Conservation (phyloP, 2,113 vertebrate genomes). For the Seriola rivoliana region DNA sequence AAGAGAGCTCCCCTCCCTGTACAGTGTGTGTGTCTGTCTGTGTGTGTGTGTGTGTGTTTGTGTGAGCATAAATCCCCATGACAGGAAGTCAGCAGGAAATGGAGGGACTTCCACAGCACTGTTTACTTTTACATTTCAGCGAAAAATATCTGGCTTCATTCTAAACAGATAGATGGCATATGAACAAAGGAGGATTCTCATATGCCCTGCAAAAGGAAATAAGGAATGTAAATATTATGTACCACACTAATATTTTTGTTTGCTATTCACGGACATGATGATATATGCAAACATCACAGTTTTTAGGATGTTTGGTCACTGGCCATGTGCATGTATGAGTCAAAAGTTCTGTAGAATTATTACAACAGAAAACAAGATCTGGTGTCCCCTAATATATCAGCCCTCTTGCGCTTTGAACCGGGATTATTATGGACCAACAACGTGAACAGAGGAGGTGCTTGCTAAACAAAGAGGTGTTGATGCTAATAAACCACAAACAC, state of each 20-base stretch:
- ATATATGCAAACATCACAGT: constrained; percentile 38
- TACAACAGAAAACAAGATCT: not conserved
- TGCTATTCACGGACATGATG: constrained; percentile 24
- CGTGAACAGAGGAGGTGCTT: constrained; percentile 30
- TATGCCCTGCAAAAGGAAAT: constrained; percentile 52
- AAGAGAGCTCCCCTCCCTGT: constrained; percentile 40
- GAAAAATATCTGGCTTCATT: constrained; percentile 72
- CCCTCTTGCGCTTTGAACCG: constrained; percentile 19
- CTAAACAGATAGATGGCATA: constrained; percentile 69
- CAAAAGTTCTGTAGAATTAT: constrained; percentile 5
- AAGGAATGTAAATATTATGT: constrained; percentile 59
- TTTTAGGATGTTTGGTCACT: constrained; percentile 37
- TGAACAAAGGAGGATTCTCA: constrained; percentile 53
- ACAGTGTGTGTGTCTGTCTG: constrained; percentile 29
- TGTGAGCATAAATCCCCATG: constrained; percentile 67
- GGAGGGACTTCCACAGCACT: constrained; percentile 83
- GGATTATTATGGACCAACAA: constrained; percentile 51
- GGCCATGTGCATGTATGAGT: not conserved
- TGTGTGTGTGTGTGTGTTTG: constrained; percentile 43
- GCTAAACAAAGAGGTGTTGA: constrained; percentile 60
- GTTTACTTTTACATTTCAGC: constrained; percentile 81
- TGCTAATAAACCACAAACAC: constrained; percentile 47
- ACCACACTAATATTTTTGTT: constrained; percentile 61
- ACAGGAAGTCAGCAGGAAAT: constrained; percentile 83
- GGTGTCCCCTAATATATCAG: not conserved